Base-by-base conservation (phyloP, 2,888 invertebrate genomes). In the Dynastes maya region DNA sequence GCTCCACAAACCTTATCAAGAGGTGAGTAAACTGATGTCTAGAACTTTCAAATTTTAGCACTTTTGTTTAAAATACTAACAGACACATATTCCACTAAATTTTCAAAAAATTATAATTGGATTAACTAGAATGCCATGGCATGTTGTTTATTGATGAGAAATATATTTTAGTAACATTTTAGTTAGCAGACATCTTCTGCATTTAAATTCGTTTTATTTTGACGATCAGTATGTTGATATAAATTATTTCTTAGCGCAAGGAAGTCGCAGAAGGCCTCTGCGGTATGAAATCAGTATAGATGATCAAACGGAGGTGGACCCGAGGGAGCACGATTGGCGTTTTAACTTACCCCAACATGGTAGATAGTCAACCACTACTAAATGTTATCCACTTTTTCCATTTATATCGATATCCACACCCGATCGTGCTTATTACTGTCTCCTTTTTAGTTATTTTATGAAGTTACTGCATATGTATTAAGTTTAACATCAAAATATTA, bases 291-390 rank as follows among this genome's bases (percentile, higher is more conserved):
- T 90, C 87, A 90, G 90, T 87, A 86, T 90, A 84, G 90, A 90
- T 84, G 90, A 90, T 85, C 90, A 90, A 85, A 89, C 89, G 70
- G 90, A 90, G 86, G 89, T 90, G 86, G 90, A 90, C 86, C 90
- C 89, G 78, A 87, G 89, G 83, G 90, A 90, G 87, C 90, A 90
- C 86, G 90, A 90, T 87, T 90, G 90, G 90, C 89, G 90, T 79
- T 90, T 90, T 89, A 88, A 89, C 86, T 88, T 90, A 84, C 86
- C 87, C 83, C 85, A 86, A 87, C 85, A 89, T 88, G 89, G 89
- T 89, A 89, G 87, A 84, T 86, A 87, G 85, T 83, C 81, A 76
- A 77, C 76, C 78, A 79, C 55, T 74, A 61, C 77, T 79, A 65
- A 75, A 58, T 76, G 67, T 79, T 53, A 72, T 40, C 65, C 68